phyloP scores from a whole-genome alignment of 2,888 invertebrate genomes.

The Aphidius colemani region DNA sequence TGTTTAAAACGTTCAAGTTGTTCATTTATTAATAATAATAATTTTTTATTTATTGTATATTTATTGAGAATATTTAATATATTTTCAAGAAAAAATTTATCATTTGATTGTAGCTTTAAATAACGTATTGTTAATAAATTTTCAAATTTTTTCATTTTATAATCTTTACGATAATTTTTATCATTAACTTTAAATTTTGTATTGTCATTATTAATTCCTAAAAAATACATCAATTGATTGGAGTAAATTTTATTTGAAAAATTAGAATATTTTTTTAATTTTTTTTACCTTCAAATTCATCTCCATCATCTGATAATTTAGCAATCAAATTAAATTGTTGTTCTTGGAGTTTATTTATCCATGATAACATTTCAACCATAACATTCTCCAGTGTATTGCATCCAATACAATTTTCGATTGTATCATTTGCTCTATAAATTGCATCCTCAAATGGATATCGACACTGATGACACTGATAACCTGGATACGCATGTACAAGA shows the following conservation, averaged over 20 bases:
- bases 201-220: constrained; percentile 47
- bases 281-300: constrained; percentile 49
- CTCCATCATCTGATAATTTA: constrained; percentile 44
- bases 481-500: constrained; percentile 47
- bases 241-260: constrained; percentile 4
- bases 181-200: constrained; percentile 48
- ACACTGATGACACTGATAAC: constrained; percentile 31
- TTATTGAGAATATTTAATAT: constrained; percentile 48
- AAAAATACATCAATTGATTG: background rate
- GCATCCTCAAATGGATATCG: constrained; percentile 41
- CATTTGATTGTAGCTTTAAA: constrained; percentile 57
- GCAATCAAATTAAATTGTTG: constrained; percentile 39
- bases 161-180: constrained; percentile 32
- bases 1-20: constrained; percentile 52
- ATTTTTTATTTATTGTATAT: constrained; percentile 54
- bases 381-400: constrained; percentile 41
- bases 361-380: constrained; percentile 43
- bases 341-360: constrained; percentile 43
- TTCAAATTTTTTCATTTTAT: constrained; percentile 35
- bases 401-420: constrained; percentile 52
- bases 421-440: constrained; percentile 46
- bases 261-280: background rate
- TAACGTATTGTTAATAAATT: constrained; percentile 58
- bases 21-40: constrained; percentile 47
- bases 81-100: constrained; percentile 59